Base-by-base conservation (phyloP, 1,140 invertebrate genomes). In the Bombus superbus region DNA sequence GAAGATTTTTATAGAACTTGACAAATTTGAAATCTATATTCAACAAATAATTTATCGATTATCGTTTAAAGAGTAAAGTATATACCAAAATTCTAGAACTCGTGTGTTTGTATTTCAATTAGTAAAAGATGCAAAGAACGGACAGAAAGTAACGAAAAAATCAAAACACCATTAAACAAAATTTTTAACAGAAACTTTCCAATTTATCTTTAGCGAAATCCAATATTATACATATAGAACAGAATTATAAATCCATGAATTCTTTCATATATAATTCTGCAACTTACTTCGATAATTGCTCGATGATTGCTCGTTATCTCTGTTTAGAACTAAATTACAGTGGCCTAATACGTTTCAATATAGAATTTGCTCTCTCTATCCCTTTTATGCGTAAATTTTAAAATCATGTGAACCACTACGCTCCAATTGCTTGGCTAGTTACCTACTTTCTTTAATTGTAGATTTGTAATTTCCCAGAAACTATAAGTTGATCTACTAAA, bases 291-390 rank as follows among this genome's bases (percentile, higher is more conserved):
- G 18, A 40, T 72, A 72, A 32, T 42, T 38, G 62, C 73, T 83
- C 81, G 81, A 64, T 68, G 81, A 44, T 83, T 83, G 81, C 72
- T 77, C 68, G 53, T 81, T 53, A 40, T 13, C 35, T 25, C 22
- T 38, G 11, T 47, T 32, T 42, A 42, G 4, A 81, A 42, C 1
- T 25, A 32, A 73, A 44, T 53, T 47, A 8, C 35, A 69, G 5
- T 28, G 13, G 15, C 13, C 15, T 25, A 10, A 73, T 42, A 59
- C 4, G 6, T 73, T 73, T 32, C 3, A 32, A 1, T 28, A 44
- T n/a, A 32, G 38, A 72, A 47, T 47, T 32, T 25, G n/a, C 18
- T 32, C 44, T 32, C 6, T 47, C 8, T 40, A 22, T n/a, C 18
- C 74, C 57, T 8, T 76, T 6, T 2, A 0, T 28, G 10, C 10